Evolutionary conservation across 92 coral and sea anemone genomes (phyloP).

Genomic region (Metridium senile): DNA sequence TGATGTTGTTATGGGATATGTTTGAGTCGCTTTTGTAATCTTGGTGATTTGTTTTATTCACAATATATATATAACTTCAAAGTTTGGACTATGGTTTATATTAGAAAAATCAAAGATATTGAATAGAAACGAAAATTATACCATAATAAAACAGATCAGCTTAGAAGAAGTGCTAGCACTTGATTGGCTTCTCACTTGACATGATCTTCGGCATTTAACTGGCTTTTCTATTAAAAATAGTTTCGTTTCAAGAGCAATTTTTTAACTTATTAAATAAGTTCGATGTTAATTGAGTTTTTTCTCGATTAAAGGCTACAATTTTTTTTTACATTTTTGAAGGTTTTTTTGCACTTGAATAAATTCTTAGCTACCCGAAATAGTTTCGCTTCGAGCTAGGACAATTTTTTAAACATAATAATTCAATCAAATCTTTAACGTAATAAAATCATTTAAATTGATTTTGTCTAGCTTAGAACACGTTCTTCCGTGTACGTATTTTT

Average conservation of each 20-base stretch:
- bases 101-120: background rate
- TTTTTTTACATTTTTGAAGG: background rate
- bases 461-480: no score
- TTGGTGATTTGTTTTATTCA: background rate
- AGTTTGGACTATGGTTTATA: background rate
- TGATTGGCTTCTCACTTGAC: conserved; percentile 3
- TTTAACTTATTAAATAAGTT: no score
- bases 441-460: no score
- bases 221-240: background rate
- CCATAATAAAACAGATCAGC: no score
- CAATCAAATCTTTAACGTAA: no score
- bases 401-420: no score
- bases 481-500: background rate
- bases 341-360: background rate
- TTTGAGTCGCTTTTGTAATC: background rate
- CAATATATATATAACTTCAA: background rate
- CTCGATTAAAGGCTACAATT: no score
- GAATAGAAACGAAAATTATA: background rate
- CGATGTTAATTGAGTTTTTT: no score
- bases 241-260: background rate
- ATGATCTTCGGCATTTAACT: background rate
- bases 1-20: background rate
- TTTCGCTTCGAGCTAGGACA: no score
- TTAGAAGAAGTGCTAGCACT: background rate
- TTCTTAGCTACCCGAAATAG: no score